Evolutionary conservation across 2,888 invertebrate species (phyloP).

Genomic region (Zaprionus lineosus): DNA sequence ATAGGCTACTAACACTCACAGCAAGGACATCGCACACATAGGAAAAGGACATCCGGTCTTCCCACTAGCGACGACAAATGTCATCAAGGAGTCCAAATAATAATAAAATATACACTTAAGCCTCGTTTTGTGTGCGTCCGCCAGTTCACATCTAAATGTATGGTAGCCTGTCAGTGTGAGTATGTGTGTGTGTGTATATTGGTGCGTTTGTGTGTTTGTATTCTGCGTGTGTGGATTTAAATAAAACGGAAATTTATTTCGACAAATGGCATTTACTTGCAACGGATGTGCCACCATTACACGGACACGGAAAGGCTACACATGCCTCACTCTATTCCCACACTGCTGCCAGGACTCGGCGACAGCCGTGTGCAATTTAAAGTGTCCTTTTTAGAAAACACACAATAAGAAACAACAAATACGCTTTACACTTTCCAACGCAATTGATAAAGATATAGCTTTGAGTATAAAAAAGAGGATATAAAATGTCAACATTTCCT

Average conservation of each 20-base stretch:
- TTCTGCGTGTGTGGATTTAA: constrained; percentile 71
- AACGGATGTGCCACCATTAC: constrained; percentile 77
- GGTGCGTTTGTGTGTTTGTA: constrained; percentile 2
- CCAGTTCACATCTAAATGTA: constrained; percentile 13
- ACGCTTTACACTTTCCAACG: background rate
- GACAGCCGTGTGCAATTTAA: constrained; percentile 67
- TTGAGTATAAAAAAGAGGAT: background rate
- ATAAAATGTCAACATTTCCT: constrained; percentile 1
- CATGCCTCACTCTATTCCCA: constrained; percentile 40
- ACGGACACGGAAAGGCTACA: constrained; percentile 71
- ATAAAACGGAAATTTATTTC: constrained; percentile 78
- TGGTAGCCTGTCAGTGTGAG: constrained; percentile 1
- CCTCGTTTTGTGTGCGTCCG: constrained; percentile 64
- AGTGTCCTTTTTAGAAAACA: constrained; percentile 22
- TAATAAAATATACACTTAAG: constrained; percentile 77
- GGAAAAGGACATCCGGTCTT: constrained; percentile 69
- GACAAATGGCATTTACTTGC: constrained; percentile 78
- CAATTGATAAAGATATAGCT: background rate
- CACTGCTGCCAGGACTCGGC: constrained; percentile 35
- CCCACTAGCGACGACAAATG: constrained; percentile 75
- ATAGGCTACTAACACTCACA: constrained; percentile 26
- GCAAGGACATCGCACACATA: constrained; percentile 18
- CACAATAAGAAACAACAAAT: background rate
- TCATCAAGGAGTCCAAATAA: constrained; percentile 77
- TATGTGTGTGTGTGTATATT: constrained; percentile 22